Conservation (phyloP, 2,888 invertebrate genomes). For the Eupithecia centaureata region DNA sequence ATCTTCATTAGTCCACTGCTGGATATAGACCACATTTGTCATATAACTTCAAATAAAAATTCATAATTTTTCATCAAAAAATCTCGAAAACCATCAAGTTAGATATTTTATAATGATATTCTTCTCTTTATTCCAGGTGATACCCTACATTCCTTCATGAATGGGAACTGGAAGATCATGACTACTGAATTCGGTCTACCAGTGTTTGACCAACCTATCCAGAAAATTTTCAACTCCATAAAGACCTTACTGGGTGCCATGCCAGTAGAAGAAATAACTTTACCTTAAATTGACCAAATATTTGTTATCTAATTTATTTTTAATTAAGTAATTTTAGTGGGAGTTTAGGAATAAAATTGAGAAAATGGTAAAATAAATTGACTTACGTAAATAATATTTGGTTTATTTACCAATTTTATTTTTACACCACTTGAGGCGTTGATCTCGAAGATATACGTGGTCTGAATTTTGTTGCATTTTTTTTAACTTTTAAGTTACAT, state of each 20-base stretch:
- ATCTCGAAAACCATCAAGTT: no score
- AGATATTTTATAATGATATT: no score
- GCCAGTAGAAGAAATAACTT: slow-evolving; percentile 55
- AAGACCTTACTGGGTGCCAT: slow-evolving; percentile 54
- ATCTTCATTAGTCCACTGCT: no score
- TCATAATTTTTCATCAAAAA: no score
- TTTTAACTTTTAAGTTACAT: no score
- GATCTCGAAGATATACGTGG: no score
- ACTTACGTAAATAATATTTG: neutral
- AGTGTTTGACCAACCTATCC: slow-evolving; percentile 53
- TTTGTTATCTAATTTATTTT: slow-evolving; percentile 32
- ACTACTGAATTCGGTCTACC: slow-evolving; percentile 59
- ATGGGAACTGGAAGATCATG: slow-evolving; percentile 63
- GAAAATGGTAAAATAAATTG: neutral
- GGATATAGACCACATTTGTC: no score
- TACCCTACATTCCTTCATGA: slow-evolving; percentile 64
- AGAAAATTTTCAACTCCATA: slow-evolving; percentile 52
- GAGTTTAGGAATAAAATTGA: neutral
- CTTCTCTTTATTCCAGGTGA: slow-evolving; percentile 56
- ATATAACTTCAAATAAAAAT: no score
- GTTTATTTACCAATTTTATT: neutral
- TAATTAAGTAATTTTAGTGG: slow-evolving; percentile 1
- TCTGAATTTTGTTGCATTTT: no score
- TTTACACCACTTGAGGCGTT: no score
- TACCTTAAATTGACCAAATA: slow-evolving; percentile 26